Conservation (phyloP, 2,113 vertebrate species). For the Tychaedon coryphoeus region DNA sequence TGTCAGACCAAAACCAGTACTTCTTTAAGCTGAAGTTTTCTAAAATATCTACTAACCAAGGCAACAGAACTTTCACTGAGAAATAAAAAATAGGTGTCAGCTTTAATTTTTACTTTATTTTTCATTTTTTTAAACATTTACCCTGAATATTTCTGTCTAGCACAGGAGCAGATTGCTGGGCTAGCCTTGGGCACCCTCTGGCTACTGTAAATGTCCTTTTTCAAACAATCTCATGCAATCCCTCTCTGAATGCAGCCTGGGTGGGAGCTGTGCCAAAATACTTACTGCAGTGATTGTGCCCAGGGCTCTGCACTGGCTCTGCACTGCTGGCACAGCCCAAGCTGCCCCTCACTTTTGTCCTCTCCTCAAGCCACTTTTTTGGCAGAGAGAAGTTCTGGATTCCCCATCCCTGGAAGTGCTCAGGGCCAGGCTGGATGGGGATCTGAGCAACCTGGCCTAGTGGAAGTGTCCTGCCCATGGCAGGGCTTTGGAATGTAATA, state of each 20-base stretch:
- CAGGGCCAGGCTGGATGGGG: neutral
- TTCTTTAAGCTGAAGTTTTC: neutral
- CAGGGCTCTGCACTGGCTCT: neutral
- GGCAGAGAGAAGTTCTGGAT: neutral
- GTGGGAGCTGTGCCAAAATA: neutral
- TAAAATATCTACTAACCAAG: neutral
- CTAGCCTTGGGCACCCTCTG: neutral
- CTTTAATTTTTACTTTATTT: neutral
- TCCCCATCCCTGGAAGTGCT: neutral
- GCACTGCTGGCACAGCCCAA: rapidly evolving
- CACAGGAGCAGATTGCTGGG: neutral
- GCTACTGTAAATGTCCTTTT: neutral
- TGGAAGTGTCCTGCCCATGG: neutral
- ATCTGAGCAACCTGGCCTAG: neutral
- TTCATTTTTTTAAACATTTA: neutral
- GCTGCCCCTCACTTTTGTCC: neutral
- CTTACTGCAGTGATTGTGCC: neutral
- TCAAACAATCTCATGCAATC: neutral
- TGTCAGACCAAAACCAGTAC: neutral
- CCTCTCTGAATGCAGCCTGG: neutral
- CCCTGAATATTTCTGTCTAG: neutral
- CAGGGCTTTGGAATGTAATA: neutral
- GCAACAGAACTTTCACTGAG: neutral
- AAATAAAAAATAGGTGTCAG: neutral
- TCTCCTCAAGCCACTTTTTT: neutral